phyloP scores from a whole-genome alignment of 2,113 vertebrate species.

The Sylvilagus bachmani region DNA sequence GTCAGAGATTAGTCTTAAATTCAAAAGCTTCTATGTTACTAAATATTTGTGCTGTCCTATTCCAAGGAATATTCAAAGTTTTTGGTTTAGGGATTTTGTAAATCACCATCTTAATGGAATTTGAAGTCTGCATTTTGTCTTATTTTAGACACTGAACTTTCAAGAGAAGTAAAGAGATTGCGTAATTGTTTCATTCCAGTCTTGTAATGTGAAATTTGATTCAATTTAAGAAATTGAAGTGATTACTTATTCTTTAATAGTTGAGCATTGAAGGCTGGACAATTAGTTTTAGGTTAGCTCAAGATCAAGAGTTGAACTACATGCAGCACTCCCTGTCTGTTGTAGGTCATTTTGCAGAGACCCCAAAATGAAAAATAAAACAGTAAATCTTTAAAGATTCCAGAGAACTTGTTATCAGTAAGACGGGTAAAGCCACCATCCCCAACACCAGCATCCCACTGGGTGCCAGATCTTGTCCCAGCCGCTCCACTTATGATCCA shows the following conservation, averaged over 20 bases:
- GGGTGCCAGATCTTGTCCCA: too few relatives aligned
- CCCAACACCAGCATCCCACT: too few relatives aligned
- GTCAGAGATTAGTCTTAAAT: background rate
- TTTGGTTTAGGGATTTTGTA: conserved; percentile 30
- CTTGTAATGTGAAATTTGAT: background rate
- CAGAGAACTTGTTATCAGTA: too few relatives aligned
- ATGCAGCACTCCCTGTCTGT: background rate
- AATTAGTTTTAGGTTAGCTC: background rate
- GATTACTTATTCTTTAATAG: background rate
- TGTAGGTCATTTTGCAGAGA: background rate
- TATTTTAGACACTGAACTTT: background rate
- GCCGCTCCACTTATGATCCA: too few relatives aligned
- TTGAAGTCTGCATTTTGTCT: background rate
- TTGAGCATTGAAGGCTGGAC: background rate
- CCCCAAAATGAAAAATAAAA: conserved; percentile 39
- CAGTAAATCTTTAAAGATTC: background rate
- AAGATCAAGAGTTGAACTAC: background rate
- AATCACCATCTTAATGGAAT: background rate
- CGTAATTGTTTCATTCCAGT: background rate
- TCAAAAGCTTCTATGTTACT: background rate
- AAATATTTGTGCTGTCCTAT: background rate
- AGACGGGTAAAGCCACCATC: too few relatives aligned
- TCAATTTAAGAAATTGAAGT: conserved; percentile 32
- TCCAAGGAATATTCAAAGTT: conserved; percentile 4
- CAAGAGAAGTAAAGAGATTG: background rate